Evolutionary conservation across 2,113 vertebrate species (phyloP).

Genomic region (Anthoscopus minutus): DNA sequence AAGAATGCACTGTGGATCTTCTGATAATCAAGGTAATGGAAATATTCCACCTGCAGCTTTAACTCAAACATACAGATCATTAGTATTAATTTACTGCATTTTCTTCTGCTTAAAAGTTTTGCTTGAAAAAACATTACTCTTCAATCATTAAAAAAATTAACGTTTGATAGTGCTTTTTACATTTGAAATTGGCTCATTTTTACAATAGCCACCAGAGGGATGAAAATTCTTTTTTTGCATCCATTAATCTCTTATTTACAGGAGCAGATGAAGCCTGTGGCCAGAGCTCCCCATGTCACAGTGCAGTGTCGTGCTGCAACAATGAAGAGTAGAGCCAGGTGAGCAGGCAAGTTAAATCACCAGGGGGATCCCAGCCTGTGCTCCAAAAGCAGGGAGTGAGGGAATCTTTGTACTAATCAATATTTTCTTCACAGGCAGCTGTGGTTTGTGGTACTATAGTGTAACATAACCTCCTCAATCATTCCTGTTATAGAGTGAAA

Average conservation of each 20-base stretch:
- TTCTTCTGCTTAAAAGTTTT: not conserved
- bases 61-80: not conserved
- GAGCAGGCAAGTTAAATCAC: not conserved
- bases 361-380: not conserved
- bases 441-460: not conserved
- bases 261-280: not conserved
- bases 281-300: not conserved
- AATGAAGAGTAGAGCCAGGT: not conserved
- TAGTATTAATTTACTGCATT: not conserved
- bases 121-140: not conserved
- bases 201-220: not conserved
- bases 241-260: not conserved
- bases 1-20: not conserved
- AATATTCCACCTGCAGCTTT: not conserved
- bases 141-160: not conserved
- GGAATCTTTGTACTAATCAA: not conserved
- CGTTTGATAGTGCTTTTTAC: not conserved
- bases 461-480: not conserved
- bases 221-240: not conserved
- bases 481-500: not conserved
- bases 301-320: fast-evolving
- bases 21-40: not conserved
- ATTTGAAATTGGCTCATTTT: not conserved
- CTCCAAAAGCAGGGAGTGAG: not conserved
- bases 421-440: not conserved